Evolutionary conservation across 2,888 invertebrate species (phyloP).

Genomic region (Harmothoe impar): DNA sequence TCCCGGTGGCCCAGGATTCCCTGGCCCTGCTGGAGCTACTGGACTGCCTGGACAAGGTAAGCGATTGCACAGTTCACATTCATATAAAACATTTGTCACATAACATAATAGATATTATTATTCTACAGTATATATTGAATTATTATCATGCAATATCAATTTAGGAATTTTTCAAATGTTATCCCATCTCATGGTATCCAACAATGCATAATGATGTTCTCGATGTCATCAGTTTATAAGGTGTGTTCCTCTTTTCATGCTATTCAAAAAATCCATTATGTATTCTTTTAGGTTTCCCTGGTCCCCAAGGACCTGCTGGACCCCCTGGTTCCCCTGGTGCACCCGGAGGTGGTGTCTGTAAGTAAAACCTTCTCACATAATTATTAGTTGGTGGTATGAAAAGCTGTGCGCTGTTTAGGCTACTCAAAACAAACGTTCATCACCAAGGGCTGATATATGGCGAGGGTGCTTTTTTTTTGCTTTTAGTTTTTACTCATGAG

Average conservation of each 20-base stretch:
- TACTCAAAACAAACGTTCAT: too few species aligned
- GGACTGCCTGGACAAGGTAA: constrained; percentile 55
- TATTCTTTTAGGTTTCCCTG: constrained; percentile 51
- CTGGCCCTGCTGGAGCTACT: constrained; percentile 47
- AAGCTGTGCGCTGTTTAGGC: too few species aligned
- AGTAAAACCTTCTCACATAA: not conserved
- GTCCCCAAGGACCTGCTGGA: constrained; percentile 42
- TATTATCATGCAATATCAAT: too few species aligned
- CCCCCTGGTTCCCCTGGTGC: constrained; percentile 30
- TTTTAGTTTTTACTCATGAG: too few species aligned
- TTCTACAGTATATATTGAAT: too few species aligned
- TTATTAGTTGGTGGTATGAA: too few species aligned
- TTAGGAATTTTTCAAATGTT: not conserved
- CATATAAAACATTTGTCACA: not conserved
- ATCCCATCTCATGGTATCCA: not conserved
- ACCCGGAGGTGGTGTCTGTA: constrained; percentile 42
- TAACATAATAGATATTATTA: too few species aligned
- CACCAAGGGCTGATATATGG: too few species aligned
- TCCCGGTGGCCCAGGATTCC: constrained; percentile 31
- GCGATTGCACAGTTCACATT: not conserved
- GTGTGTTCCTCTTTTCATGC: too few species aligned
- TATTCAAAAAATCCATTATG: too few species aligned
- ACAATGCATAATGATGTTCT: not conserved
- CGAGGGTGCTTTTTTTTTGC: too few species aligned
- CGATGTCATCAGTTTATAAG: not conserved